Evolutionary conservation across 1,140 invertebrate species (phyloP).

Genomic region (Ruditapes philippinarum): DNA sequence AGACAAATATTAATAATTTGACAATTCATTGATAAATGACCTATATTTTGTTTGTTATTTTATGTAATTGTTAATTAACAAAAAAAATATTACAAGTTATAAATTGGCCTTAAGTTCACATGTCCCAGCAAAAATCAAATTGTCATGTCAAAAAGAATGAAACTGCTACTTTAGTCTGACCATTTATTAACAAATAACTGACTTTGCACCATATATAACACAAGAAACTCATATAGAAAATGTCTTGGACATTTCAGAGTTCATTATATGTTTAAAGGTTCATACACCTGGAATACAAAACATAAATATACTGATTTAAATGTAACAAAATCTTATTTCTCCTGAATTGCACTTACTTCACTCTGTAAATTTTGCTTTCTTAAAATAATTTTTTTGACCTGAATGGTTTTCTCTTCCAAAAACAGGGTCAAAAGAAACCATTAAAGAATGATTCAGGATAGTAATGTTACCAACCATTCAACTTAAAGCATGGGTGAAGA

Average conservation of each 20-base stretch:
- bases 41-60: no score
- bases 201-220: conserved; percentile 66
- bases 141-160: not conserved
- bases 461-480: not conserved
- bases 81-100: no score
- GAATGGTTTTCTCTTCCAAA: not conserved
- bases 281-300: conserved; percentile 12
- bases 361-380: not conserved
- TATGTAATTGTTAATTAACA: no score
- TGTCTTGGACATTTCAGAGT: conserved; percentile 12
- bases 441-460: not conserved
- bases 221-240: conserved; percentile 38
- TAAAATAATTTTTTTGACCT: not conserved
- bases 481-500: not conserved
- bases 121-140: not conserved
- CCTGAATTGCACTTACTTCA: not conserved
- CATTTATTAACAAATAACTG: conserved; percentile 67
- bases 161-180: conserved; percentile 10
- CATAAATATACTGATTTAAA: not conserved
- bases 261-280: not conserved
- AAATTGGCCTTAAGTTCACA: no score
- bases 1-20: no score
- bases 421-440: not conserved
- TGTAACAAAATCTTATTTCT: not conserved
- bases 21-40: no score